Evolutionary conservation across 2,888 invertebrate species (phyloP), one percentile per base, ranked within the genome.

Genomic region (Athalia rosae): DNA sequence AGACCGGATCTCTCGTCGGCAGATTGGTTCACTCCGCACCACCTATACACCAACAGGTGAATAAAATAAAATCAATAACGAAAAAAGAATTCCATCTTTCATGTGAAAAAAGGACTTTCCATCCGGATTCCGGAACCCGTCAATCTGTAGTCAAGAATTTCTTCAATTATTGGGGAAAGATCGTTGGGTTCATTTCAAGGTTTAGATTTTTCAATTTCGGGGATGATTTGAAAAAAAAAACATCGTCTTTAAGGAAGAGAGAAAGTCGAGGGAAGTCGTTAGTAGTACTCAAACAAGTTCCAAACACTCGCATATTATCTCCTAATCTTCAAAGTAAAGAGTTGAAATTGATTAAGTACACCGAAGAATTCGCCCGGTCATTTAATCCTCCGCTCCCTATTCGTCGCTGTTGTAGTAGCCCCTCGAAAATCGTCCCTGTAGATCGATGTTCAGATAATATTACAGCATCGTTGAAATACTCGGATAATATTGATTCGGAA

Each of bases 1-100:
- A 92, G 87, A 91, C 91, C 76, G 91, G 92, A 13, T 92, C 92
- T 80, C 87, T 93, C 71, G 91, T 92, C 86, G 93, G 93, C 45
- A 90, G 93, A 64, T 89, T 94, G 82, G 92, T 93, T 78, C 94
- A 94, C 86, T 93, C 93, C 9, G 92, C 93, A 53, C 91, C 91
- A n/a, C 89, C 90, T 61, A 88, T 87, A 78, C 90, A 90, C 77
- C 82, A 85, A 4, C 88, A 87, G 83, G 88, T 88, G 78, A 81
- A 45, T 77, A 45, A 53, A 53, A 63, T 6, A 58, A 45, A n/a
- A 53, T 50, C 3, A 67, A 50, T 67, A 11, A 67, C 6, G 0
- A 50, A 8, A 6, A 67, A 50, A 50, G 67, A 45, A 41, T 9
- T 41, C 71, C 43, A 43, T 11, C 50, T 69, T 69, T 28, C 6